Evolutionary conservation across 2,113 vertebrate genomes (phyloP), one percentile per base, ranked within the genome.

Genomic region (Stictonetta naevosa): DNA sequence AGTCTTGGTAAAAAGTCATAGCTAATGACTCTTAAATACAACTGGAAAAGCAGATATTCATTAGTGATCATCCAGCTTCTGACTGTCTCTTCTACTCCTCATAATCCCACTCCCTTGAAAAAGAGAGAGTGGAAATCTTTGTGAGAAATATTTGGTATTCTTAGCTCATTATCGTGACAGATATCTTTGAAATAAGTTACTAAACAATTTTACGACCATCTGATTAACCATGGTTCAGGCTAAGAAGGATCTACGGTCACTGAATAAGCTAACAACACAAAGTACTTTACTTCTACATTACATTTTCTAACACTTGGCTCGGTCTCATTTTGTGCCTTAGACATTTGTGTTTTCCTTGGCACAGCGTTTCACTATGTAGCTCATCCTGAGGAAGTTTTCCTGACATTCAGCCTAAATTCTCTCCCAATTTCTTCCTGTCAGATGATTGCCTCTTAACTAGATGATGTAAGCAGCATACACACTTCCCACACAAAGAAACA

Each of bases 371-470:
- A 89, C 38, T 75, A 76, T 15, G 42, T 38, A 92, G 58, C 20
- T 88, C 38, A 89, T 33, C 3, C 0, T 44, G 22, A 91, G 69
- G 66, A 96, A 88, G 53, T 73, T 92, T 87, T 91, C 58, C 69
- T 95, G 83, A 91, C 62, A 91, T 40, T 78, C 52, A 95, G 60
- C 40, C 90, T 68, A 86, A 90, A 88, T 83, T 83, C 44, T 74
- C 84, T 73, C 31, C 42, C 82, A 76, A 68, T 90, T 90, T 93
- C 75, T 96, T 92, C 92, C 79, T 71, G 63, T 94, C 85, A 93
- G 59, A 85, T 86, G 75, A 88, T 31, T 67, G 59, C 38, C 29
- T 63, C n/a, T 74, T 55, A 75, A 59, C 67, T 66, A 71, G 71
- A 85, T 92, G 55, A 93, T 42, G 42, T 64, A 90, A 87, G 72